phyloP scores from a whole-genome alignment of 2,797 vertebrate genomes.

The Zalophus californianus region DNA sequence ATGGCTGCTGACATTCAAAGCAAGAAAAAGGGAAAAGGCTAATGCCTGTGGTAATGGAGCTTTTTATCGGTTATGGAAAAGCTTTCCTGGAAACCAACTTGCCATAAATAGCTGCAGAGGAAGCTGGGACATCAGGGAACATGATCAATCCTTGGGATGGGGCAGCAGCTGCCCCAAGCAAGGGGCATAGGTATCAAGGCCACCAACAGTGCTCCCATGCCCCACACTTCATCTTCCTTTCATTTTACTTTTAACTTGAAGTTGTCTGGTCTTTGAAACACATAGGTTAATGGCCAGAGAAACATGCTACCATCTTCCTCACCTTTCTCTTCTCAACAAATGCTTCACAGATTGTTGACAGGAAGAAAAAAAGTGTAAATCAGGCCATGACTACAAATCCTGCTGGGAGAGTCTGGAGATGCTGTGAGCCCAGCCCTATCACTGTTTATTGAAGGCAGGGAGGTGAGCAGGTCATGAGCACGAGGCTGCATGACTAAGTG shows the following conservation, averaged over 20 bases:
- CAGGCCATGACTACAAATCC: not conserved
- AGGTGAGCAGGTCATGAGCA: not conserved
- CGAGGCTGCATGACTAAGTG: not conserved
- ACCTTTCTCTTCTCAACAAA: not conserved
- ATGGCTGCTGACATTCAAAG: not conserved
- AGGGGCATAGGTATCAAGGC: no score
- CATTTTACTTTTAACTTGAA: not conserved
- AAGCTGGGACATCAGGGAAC: not conserved
- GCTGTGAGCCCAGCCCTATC: not conserved
- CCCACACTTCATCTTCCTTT: not conserved
- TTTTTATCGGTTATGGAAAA: not conserved
- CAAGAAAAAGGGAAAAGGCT: not conserved
- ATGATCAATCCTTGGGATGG: not conserved
- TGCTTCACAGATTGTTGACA: constrained; percentile 17
- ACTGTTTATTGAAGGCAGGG: not conserved
- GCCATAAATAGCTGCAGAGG: not conserved
- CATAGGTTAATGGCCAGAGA: not conserved
- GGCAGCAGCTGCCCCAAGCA: not conserved
- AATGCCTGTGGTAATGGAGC: not conserved
- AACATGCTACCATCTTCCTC: not conserved
- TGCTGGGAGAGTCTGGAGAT: not conserved
- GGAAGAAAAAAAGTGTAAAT: not conserved
- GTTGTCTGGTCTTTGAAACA: not conserved
- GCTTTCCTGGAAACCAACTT: not conserved
- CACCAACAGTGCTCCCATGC: not conserved